Percentiles rank a stretch among this genome's conserved stretches.
Evolutionary conservation across 2,888 invertebrate species (phyloP).

Genomic region (Himalopsyche kuldschensis): DNA sequence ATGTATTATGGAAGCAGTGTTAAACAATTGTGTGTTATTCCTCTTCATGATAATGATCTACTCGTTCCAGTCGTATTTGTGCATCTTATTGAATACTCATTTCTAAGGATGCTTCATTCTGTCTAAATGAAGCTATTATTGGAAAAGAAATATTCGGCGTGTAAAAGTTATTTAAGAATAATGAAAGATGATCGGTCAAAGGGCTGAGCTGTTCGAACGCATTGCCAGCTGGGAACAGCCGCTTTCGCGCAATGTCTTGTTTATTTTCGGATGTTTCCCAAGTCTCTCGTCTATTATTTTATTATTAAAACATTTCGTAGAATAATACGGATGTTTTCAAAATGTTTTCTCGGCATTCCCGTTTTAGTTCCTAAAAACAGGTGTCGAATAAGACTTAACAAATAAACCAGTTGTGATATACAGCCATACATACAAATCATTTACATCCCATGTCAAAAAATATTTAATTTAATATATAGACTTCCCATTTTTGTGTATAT

Average conservation of each 20-base stretch:
- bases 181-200: not conserved
- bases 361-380: not conserved
- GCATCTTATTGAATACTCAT: no score
- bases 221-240: constrained; percentile 31
- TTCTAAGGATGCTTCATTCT: not conserved
- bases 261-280: constrained; percentile 35
- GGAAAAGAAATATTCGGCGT: not conserved
- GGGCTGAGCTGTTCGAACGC: not conserved
- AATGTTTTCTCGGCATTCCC: not conserved
- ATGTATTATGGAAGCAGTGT: no score
- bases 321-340: not conserved
- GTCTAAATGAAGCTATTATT: not conserved
- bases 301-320: constrained; percentile 22
- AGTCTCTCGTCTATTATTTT: constrained; percentile 11
- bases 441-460: no score
- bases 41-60: no score
- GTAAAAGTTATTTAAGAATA: not conserved
- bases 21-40: no score
- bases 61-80: no score
- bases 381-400: not conserved
- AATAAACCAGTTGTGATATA: not conserved
- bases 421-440: not conserved
- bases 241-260: constrained; percentile 21
- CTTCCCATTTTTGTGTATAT: no score
- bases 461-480: no score